Conservation (phyloP, 2,797 vertebrate species). For the Pangasius larnaudii region DNA sequence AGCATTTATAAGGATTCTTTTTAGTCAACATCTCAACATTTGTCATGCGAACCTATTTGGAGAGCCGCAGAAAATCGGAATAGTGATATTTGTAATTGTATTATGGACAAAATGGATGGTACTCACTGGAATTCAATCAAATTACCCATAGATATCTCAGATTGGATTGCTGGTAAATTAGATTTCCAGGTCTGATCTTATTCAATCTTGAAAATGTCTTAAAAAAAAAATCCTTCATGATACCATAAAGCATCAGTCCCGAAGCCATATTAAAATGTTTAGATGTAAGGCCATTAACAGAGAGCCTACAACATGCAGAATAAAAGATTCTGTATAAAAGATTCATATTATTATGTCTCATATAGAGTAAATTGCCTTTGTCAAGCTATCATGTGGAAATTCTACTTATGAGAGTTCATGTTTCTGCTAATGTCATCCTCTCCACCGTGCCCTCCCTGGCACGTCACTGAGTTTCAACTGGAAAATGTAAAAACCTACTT, state of each 20-base stretch:
- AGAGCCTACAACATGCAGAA: constrained; percentile 33
- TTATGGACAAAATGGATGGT: constrained; percentile 59
- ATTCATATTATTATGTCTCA: neutral
- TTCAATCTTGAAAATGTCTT: constrained; percentile 62
- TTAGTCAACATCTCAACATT: constrained; percentile 54
- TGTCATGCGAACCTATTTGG: constrained; percentile 45
- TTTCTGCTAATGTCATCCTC: constrained; percentile 29
- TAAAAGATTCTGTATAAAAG: constrained; percentile 29
- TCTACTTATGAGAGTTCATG: constrained; percentile 9
- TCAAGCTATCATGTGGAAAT: constrained; percentile 27
- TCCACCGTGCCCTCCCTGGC: neutral
- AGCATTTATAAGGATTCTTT: constrained; percentile 55
- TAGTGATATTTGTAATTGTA: constrained; percentile 60
- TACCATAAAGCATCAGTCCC: constrained; percentile 53
- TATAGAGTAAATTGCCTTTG: constrained; percentile 28
- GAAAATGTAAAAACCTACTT: constrained; percentile 14
- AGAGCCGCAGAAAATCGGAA: constrained; percentile 57
- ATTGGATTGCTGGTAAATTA: constrained; percentile 72
- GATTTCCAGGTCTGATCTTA: constrained; percentile 68
- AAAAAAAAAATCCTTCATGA: constrained; percentile 60
- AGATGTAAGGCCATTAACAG: constrained; percentile 50
- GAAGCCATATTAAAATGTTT: constrained; percentile 68
- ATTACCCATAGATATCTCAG: constrained; percentile 65
- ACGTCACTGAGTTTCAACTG: neutral
- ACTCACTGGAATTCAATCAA: constrained; percentile 58